A percentile compares a stretch with the other conserved stretches of the same genome.
These are phyloP conservation scores for Cardinalis cardinalis DNA, from an alignment of 2,113 vertebrate genomes.

Conservation along the genomic window DNA sequence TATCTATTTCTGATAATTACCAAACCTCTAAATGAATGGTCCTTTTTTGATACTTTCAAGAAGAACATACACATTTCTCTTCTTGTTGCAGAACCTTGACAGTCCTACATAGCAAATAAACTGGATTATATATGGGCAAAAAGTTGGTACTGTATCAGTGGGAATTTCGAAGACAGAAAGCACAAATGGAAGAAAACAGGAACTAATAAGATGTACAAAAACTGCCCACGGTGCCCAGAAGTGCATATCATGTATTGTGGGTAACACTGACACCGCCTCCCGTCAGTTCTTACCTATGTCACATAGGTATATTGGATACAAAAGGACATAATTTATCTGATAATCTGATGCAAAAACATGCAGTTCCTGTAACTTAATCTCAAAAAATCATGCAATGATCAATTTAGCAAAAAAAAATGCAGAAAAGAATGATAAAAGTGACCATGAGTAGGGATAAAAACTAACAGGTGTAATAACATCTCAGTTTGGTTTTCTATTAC, in stretches of 20 bases:
- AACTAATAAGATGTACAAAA: background rate
- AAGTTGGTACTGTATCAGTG: background rate
- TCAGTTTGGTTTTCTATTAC: background rate
- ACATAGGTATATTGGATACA: background rate
- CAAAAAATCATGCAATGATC: background rate
- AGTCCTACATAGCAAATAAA: background rate
- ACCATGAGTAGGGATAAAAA: background rate
- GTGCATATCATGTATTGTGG: background rate
- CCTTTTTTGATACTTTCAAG: background rate
- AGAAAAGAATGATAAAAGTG: background rate
- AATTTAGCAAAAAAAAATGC: background rate
- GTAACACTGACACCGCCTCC: background rate
- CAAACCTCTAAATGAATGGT: background rate
- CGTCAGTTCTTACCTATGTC: background rate
- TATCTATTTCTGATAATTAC: background rate
- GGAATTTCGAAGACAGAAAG: background rate
- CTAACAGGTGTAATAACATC: background rate
- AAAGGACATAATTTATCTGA: background rate
- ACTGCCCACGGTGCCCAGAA: background rate
- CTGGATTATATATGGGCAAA: background rate
- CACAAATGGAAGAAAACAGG: background rate
- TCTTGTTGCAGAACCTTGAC: background rate
- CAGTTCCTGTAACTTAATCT: background rate
- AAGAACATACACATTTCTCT: background rate
- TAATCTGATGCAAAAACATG: background rate